Evolutionary conservation across 2,888 invertebrate species (phyloP).

Genomic region (Glaucopsyche alexis): DNA sequence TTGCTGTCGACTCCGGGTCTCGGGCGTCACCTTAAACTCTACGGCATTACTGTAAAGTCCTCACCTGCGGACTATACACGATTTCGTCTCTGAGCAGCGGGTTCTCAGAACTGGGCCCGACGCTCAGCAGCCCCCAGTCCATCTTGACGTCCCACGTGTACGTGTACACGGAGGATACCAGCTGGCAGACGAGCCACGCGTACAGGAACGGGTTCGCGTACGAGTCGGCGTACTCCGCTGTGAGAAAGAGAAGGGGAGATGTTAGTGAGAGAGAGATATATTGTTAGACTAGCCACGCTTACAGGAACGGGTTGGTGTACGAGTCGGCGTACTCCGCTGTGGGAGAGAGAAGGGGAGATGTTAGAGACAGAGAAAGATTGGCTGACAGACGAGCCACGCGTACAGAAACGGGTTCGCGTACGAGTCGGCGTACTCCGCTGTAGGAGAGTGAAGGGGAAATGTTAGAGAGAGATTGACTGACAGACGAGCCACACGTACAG

Average conservation of each 20-base stretch:
- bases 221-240: slow-evolving; percentile 79
- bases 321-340: slow-evolving; percentile 79
- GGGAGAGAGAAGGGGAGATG: background rate
- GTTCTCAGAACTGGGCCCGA: slow-evolving; percentile 91
- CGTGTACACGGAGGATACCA: slow-evolving; percentile 95
- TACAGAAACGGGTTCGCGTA: slow-evolving; percentile 92
- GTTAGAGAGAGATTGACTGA: slow-evolving; percentile 54
- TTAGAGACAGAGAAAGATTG: slow-evolving; percentile 31
- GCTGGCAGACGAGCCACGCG: slow-evolving; percentile 91
- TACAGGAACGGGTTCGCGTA: slow-evolving; percentile 92
- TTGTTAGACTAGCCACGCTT: slow-evolving; percentile 92
- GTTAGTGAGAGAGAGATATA: slow-evolving; percentile 23
- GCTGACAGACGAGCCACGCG: slow-evolving; percentile 91
- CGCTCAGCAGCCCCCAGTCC: slow-evolving; percentile 99
- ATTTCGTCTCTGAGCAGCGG: slow-evolving; percentile 95
- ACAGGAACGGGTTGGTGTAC: slow-evolving; percentile 90
- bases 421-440: slow-evolving; percentile 79
- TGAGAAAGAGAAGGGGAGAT: background rate
- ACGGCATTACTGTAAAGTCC: slow-evolving; percentile 42
- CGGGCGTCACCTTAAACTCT: too few species aligned
- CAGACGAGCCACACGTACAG: slow-evolving; percentile 94
- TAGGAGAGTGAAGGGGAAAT: background rate
- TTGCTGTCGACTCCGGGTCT: too few species aligned
- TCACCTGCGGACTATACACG: slow-evolving; percentile 94
- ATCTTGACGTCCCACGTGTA: slow-evolving; percentile 99